phyloP scores from a whole-genome alignment of 2,113 vertebrate genomes.

The Phyllostomus discolor region DNA sequence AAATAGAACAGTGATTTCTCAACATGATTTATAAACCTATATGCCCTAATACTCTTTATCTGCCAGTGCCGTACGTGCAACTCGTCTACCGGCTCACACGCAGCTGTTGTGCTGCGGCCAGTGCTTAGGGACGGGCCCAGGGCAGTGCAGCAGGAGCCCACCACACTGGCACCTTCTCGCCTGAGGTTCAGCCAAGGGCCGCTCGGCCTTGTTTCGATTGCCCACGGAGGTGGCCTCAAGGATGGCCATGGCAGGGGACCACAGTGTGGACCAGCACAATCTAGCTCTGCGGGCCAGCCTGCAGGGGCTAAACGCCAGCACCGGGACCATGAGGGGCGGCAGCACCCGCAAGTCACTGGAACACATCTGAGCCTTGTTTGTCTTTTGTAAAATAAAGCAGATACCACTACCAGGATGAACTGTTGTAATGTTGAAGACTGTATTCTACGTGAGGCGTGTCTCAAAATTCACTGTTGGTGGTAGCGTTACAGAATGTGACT shows the following conservation, averaged over 20 bases:
- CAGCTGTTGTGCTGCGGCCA: neutral
- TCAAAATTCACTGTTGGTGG: neutral
- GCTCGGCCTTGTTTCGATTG: too few species aligned
- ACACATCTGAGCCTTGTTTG: neutral
- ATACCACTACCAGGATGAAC: neutral
- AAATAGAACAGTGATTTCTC: neutral
- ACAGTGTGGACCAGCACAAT: fast-evolving
- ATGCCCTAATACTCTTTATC: neutral
- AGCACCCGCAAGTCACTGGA: neutral
- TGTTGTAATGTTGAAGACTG: neutral
- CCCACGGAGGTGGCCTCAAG: fast-evolving
- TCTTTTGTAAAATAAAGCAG: neutral
- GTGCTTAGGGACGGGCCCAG: neutral
- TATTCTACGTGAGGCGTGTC: neutral
- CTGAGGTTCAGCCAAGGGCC: neutral
- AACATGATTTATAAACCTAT: neutral
- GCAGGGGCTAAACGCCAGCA: neutral
- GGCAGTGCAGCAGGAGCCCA: too few species aligned
- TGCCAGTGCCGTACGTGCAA: neutral
- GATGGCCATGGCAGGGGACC: neutral
- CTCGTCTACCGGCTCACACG: neutral
- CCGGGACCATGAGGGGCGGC: fast-evolving
- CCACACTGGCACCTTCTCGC: neutral
- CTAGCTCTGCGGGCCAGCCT: fast-evolving
- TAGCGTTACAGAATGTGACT: too few species aligned